Conservation (phyloP, 1,140 invertebrate genomes). For the Oncopodura yosiiana region DNA sequence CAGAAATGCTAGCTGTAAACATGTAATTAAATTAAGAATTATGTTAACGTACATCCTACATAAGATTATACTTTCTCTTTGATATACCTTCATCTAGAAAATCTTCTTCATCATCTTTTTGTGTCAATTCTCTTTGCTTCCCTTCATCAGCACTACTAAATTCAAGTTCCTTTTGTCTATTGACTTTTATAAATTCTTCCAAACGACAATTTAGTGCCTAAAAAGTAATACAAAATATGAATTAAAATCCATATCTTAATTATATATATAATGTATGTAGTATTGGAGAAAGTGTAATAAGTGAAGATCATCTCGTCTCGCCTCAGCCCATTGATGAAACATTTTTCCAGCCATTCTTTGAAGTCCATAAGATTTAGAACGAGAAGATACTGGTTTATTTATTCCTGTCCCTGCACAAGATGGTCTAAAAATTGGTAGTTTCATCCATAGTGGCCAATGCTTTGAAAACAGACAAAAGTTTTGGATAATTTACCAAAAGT, state of each 20-base stretch:
- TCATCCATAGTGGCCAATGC: conserved; percentile 73
- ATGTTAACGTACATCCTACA: background rate
- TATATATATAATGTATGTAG: background rate
- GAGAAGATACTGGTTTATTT: conserved; percentile 12
- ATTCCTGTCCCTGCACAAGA: conserved; percentile 49
- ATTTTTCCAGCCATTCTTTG: conserved; percentile 87
- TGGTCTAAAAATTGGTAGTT: conserved; percentile 65
- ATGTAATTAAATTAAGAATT: conserved; percentile 25
- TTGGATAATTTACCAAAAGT: too few relatives aligned
- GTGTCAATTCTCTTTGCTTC: conserved; percentile 69
- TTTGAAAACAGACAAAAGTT: background rate
- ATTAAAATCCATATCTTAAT: background rate
- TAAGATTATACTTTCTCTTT: background rate
- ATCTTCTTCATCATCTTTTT: conserved; percentile 94
- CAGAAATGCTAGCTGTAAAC: conserved; percentile 68
- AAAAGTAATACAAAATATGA: conserved; percentile 33
- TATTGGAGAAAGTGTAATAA: background rate
- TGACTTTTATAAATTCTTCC: conserved; percentile 51
- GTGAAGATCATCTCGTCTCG: conserved; percentile 40
- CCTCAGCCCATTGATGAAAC: conserved; percentile 95
- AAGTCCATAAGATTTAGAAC: conserved; percentile 53
- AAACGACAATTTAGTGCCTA: conserved; percentile 73
- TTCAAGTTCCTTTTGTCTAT: conserved; percentile 38
- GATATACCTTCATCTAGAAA: conserved; percentile 86
- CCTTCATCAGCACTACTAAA: conserved; percentile 60